Conservation (phyloP, 2,113 vertebrate genomes). For the Nothocercus nigrocapillus region DNA sequence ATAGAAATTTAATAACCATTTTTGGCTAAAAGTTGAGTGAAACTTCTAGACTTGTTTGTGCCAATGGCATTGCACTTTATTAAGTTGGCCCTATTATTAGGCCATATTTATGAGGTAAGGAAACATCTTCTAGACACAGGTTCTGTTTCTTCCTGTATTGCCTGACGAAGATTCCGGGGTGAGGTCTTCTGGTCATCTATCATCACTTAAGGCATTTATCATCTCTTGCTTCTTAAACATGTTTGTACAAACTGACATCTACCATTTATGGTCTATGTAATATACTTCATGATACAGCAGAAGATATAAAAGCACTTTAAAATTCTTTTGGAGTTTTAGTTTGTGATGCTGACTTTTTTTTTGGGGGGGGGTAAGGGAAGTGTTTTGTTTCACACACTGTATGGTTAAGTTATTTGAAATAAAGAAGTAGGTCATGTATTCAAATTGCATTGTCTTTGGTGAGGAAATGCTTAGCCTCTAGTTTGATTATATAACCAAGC, state of each 20-base stretch:
- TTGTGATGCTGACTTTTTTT: background rate
- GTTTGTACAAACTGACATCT: background rate
- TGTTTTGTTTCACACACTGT: background rate
- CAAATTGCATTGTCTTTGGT: background rate
- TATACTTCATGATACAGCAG: background rate
- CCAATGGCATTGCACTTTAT: background rate
- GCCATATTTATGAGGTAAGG: background rate
- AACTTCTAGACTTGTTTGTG: too few relatives aligned
- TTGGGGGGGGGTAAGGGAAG: too few relatives aligned
- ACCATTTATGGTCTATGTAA: background rate
- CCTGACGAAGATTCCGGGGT: background rate
- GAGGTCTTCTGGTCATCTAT: background rate
- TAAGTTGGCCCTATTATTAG: accelerated
- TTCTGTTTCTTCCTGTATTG: background rate
- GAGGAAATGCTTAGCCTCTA: background rate
- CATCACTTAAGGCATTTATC: background rate
- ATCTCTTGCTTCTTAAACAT: background rate
- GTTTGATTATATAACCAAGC: background rate
- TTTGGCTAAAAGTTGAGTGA: background rate
- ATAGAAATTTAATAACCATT: background rate
- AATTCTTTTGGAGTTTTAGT: background rate
- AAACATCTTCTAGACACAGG: background rate
- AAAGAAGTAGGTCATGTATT: background rate
- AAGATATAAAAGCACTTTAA: background rate
- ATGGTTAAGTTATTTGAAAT: background rate